These are phyloP conservation scores for Euura lappo DNA, from an alignment of 1,140 invertebrate genomes.

Conservation along the genomic window DNA sequence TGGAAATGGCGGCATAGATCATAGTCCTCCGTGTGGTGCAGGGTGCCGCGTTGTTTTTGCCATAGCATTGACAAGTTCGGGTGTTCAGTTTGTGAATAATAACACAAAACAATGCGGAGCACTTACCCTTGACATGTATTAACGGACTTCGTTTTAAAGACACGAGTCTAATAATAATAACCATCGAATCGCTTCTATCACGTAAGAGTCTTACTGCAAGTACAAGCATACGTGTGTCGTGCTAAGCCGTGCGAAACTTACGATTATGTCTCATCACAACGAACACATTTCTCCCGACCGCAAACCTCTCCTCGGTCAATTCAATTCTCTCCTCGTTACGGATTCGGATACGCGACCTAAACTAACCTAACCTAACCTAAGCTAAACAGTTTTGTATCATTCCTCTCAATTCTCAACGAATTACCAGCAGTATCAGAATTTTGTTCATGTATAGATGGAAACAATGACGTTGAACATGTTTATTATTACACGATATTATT, in stretches of 20 bases:
- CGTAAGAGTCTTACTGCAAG: not conserved
- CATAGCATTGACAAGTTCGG: not conserved
- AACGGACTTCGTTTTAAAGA: not conserved
- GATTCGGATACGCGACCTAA: no score
- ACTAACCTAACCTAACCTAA: no score
- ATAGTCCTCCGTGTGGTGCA: not conserved
- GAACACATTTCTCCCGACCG: not conserved
- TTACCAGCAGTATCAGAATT: no score
- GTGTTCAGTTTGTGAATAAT: slow-evolving; percentile 1
- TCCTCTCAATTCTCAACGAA: no score
- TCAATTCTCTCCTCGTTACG: no score
- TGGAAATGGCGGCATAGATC: not conserved
- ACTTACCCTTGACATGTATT: not conserved
- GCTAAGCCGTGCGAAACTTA: not conserved
- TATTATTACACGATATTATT: no score
- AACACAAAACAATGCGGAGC: not conserved
- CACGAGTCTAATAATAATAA: not conserved
- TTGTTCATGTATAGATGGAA: no score
- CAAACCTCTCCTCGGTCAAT: not conserved
- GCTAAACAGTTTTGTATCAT: no score
- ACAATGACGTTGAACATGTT: no score
- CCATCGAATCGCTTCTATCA: not conserved
- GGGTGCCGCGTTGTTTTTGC: not conserved
- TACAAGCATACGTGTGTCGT: not conserved
- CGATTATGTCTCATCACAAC: not conserved